Evolutionary conservation across 1,140 invertebrate species (phyloP), one percentile per base, ranked within the genome.

Genomic region (Dendroctonus valens): DNA sequence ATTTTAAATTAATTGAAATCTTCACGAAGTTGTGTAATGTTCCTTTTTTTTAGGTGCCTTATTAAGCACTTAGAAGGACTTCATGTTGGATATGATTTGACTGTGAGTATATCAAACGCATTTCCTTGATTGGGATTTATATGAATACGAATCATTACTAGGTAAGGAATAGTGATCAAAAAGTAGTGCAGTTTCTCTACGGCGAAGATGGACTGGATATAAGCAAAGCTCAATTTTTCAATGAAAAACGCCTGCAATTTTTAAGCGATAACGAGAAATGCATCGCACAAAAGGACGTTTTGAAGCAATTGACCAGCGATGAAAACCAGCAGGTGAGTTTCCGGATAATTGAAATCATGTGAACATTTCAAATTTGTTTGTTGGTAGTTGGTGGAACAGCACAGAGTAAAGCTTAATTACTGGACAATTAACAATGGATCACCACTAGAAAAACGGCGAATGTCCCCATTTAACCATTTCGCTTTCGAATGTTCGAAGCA

Each of bases 161-260:
- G 66, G 66, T 68, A 40, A 83, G 97, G 63, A 97, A 99, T 79
- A 90, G 89, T 68, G 97, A 99, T 80, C 89, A 91, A 38, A 92
- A 89, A 77, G 85, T 99, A n/a, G 86, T 99, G 63, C 96, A 99
- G 81, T 96, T 94, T 78, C 82, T 88, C n/a, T 99, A 99, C 78
- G 98, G 98, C 4, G 97, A 99, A 83, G 98, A 99, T 82, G 96
- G 97, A 0, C 81, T 99, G 51, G 97, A 99, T 77, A 89, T 98
- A 51, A 80, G 86, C 0, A 94, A 93, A 79, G 88, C 89, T 7
- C 90, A 93, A 71, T 97, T 94, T 76, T 81, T 99, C 0, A 89
- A 87, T 52, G 79, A 87, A 38, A 86, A 91, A 41, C 91, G 92
- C 69, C 81, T 98, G 5, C 79, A 84, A 40, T 96, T 98, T 73